phyloP scores from a whole-genome alignment of 1,140 invertebrate genomes.

The Lepidotrigona ventralis region DNA sequence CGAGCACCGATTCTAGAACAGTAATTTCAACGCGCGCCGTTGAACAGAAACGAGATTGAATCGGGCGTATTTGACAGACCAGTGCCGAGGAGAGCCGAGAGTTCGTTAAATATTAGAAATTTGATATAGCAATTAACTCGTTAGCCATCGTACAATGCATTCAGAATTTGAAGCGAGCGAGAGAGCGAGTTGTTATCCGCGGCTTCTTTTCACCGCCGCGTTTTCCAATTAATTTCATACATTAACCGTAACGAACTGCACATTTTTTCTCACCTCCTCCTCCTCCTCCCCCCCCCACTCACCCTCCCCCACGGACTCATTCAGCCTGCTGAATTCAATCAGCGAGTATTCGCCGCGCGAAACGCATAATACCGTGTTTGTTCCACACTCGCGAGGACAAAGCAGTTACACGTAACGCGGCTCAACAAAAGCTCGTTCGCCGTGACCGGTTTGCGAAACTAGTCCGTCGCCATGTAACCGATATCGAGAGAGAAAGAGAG shows the following conservation, averaged over 20 bases:
- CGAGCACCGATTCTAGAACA: no score
- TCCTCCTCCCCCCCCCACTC: no score
- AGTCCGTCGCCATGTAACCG: not conserved
- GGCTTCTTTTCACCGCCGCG: not conserved
- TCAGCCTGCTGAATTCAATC: no score
- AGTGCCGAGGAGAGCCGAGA: not conserved
- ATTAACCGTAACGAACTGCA: not conserved
- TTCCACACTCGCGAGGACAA: not conserved
- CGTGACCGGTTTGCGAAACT: conserved; percentile 1
- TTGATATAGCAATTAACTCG: not conserved
- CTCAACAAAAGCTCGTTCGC: not conserved
- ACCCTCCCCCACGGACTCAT: no score
- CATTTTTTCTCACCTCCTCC: not conserved
- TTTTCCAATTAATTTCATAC: not conserved
- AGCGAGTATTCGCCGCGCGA: no score
- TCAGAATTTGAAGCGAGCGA: not conserved
- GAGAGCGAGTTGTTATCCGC: no score
- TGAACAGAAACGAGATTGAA: not conserved
- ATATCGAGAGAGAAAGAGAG: not conserved
- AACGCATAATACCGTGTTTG: not conserved
- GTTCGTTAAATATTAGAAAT: not conserved
- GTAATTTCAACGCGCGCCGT: no score
- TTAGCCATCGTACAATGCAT: not conserved
- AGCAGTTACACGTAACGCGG: not conserved
- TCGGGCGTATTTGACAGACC: not conserved